Percentiles rank a stretch among this genome's conserved stretches.
Conservation (phyloP, 2,888 invertebrate species). For the Cosmia trapezina region DNA sequence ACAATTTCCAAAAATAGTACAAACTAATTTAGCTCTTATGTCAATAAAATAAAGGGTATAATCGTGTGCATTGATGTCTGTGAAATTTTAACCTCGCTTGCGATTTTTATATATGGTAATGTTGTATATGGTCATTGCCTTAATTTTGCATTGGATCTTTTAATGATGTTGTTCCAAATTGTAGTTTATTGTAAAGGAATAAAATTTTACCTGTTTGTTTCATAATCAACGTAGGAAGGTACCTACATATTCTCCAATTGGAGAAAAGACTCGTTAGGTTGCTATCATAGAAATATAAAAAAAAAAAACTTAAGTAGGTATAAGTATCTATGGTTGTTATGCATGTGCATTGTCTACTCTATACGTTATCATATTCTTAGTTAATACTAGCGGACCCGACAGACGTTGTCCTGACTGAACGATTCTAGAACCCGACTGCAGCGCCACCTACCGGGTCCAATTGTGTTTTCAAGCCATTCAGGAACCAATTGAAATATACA, state of each 20-base stretch:
- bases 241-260: not conserved
- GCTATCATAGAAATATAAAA: too few relatives aligned
- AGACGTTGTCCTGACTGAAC: too few relatives aligned
- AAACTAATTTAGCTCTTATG: conserved; percentile 33
- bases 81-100: conserved; percentile 30
- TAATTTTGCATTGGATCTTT: conserved; percentile 59
- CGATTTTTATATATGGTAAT: conserved; percentile 45
- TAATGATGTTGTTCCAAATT: conserved; percentile 53
- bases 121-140: conserved; percentile 55
- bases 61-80: conserved; percentile 18
- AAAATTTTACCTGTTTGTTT: not conserved
- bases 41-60: conserved; percentile 18
- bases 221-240: not conserved
- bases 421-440: too few relatives aligned
- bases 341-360: too few relatives aligned
- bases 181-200: conserved; percentile 15
- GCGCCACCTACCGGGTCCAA: too few relatives aligned
- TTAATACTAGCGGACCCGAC: too few relatives aligned
- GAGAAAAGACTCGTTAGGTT: too few relatives aligned
- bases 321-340: too few relatives aligned
- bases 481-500: too few relatives aligned
- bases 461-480: too few relatives aligned
- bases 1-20: not conserved
- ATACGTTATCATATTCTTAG: too few relatives aligned
- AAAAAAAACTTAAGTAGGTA: too few relatives aligned